These are phyloP conservation scores for Drosophila neutralis DNA, from an alignment of 2,888 invertebrate species.

Conservation along the genomic window DNA sequence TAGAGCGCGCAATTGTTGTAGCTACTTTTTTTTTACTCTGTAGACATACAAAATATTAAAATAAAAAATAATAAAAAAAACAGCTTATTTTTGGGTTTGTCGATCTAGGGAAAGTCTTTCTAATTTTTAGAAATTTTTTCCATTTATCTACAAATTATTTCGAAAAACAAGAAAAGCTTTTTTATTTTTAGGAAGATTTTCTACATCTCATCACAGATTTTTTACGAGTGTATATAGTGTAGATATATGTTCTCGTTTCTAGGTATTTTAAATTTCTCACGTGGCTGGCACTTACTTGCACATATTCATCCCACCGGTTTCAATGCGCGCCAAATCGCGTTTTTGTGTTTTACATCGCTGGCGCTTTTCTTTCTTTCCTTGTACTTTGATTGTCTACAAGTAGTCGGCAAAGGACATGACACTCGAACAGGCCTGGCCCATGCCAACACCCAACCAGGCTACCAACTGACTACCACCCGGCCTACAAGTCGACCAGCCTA, in stretches of 20 bases:
- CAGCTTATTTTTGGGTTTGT: neutral
- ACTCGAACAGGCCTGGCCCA: slow-evolving; percentile 53
- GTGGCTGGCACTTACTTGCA: neutral
- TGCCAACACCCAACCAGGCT: slow-evolving; percentile 19
- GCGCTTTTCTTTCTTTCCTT: slow-evolving; percentile 54
- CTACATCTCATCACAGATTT: neutral
- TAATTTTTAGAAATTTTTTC: neutral
- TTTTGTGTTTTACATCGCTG: slow-evolving; percentile 67
- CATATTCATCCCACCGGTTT: slow-evolving; percentile 13
- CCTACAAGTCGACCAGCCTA: slow-evolving; percentile 10
- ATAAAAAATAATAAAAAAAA: neutral
- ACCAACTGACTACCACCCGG: neutral
- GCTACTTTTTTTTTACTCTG: neutral
- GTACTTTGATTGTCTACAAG: slow-evolving; percentile 63
- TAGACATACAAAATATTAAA: neutral
- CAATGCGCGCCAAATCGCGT: slow-evolving; percentile 79
- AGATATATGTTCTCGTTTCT: neutral
- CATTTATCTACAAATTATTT: neutral
- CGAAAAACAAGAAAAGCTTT: neutral
- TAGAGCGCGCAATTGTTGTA: neutral
- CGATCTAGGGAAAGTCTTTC: neutral
- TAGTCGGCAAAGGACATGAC: slow-evolving; percentile 74
- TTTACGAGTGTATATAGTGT: neutral
- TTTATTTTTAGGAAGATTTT: neutral
- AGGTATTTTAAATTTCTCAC: slow-evolving; percentile 3